A percentile compares a stretch with the other conserved stretches of the same genome.
These are phyloP conservation scores for Alexandromys fortis DNA, from an alignment of 2,113 vertebrate species.

Conservation along the genomic window DNA sequence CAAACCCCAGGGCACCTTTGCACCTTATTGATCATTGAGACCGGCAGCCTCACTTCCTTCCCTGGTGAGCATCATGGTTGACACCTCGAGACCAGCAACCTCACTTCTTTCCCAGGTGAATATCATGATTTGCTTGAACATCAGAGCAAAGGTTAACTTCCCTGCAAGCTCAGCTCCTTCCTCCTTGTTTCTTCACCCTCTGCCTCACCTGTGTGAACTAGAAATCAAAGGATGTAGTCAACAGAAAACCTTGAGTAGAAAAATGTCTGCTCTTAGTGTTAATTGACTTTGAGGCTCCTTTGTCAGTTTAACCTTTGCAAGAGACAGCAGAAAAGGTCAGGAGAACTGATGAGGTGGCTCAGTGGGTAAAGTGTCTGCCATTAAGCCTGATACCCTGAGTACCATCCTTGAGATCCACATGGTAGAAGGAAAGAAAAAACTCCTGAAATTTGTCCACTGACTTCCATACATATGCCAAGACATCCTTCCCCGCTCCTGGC, in stretches of 20 bases:
- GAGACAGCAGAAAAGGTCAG: neutral
- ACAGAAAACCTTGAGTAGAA: neutral
- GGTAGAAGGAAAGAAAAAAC: neutral
- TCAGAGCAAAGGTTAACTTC: no score
- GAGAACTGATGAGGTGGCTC: neutral
- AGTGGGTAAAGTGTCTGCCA: neutral
- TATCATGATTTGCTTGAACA: no score
- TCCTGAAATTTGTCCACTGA: neutral
- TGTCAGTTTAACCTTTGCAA: neutral
- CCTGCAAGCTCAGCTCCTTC: no score
- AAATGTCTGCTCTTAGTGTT: neutral
- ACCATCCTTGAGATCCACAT: neutral
- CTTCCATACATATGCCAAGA: no score
- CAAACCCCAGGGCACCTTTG: neutral
- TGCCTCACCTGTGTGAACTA: neutral
- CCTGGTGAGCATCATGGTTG: no score
- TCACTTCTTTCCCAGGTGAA: no score
- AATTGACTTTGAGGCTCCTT: neutral
- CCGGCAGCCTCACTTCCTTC: neutral
- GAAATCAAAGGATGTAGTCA: neutral
- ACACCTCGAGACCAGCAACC: no score
- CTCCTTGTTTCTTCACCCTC: neutral
- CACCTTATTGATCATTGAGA: neutral
- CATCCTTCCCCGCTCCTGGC: no score
- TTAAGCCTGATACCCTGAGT: neutral